A percentile compares a stretch with the other conserved stretches of the same genome.
Evolutionary conservation across 2,797 vertebrate species (phyloP).

Genomic region (Knipowitschia caucasica): DNA sequence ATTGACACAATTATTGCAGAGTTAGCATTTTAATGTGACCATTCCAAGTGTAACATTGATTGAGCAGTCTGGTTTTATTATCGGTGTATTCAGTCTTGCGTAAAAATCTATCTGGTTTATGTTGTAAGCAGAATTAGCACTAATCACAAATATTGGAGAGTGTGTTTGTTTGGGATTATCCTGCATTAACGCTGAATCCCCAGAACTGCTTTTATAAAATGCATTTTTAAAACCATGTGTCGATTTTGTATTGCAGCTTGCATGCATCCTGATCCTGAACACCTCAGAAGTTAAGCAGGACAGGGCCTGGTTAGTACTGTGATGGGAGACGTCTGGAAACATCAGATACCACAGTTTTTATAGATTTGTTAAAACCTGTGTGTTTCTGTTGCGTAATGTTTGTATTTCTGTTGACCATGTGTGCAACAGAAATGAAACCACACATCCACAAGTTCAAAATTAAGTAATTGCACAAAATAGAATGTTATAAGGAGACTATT

Average conservation of each 20-base stretch:
- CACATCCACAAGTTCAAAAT: too few relatives aligned
- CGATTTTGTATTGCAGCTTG: background rate
- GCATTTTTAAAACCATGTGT: background rate
- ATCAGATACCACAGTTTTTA: too few relatives aligned
- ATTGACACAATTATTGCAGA: background rate
- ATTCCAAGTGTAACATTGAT: background rate
- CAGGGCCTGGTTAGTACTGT: too few relatives aligned
- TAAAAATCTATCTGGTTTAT: background rate
- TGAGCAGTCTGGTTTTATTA: background rate
- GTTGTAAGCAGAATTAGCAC: background rate
- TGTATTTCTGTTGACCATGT: too few relatives aligned
- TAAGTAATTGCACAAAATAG: too few relatives aligned
- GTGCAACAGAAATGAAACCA: too few relatives aligned
- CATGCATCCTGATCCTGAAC: background rate
- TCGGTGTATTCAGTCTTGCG: background rate
- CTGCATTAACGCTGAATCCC: background rate
- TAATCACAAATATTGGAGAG: background rate
- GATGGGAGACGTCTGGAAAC: too few relatives aligned
- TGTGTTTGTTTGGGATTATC: constrained; percentile 3
- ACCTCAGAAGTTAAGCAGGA: too few relatives aligned
- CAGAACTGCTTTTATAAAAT: background rate
- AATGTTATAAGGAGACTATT: too few relatives aligned
- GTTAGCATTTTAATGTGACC: background rate
- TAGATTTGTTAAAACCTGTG: too few relatives aligned
- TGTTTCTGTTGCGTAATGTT: background rate